Evolutionary conservation across 2,888 invertebrate species (phyloP).

Genomic region (Eupithecia vulgata): DNA sequence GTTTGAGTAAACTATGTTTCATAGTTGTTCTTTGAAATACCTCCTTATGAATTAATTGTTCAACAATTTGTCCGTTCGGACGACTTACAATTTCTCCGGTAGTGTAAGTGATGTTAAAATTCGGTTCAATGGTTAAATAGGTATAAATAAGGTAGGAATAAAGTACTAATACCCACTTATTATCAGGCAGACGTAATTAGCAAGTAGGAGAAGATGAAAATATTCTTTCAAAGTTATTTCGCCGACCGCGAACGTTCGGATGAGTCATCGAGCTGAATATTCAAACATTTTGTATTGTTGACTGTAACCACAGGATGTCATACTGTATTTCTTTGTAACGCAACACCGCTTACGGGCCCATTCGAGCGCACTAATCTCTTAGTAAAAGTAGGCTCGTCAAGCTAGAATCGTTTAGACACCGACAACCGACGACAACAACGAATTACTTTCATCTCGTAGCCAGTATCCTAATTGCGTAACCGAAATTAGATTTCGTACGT

Average conservation of each 20-base stretch:
- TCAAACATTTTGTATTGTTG: constrained; percentile 8
- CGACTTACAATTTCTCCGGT: not conserved
- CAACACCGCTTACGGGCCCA: constrained; percentile 31
- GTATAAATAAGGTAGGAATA: too few relatives aligned
- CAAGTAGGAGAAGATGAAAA: not conserved
- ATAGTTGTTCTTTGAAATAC: too few relatives aligned
- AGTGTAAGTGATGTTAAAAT: not conserved
- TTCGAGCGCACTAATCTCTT: constrained; percentile 37
- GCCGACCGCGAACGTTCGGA: not conserved
- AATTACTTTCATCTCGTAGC: constrained; percentile 62
- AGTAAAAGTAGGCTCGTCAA: constrained; percentile 37
- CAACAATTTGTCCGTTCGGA: too few relatives aligned
- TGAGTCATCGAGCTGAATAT: constrained; percentile 18
- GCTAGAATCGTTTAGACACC: constrained; percentile 39
- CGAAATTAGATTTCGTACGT: constrained; percentile 70
- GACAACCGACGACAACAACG: constrained; percentile 52
- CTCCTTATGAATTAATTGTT: too few relatives aligned
- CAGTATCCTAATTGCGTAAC: constrained; percentile 66
- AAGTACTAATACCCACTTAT: not conserved
- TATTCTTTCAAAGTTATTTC: constrained; percentile 4
- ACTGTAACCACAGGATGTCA: constrained; percentile 23
- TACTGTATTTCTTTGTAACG: constrained; percentile 26
- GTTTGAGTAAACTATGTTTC: too few relatives aligned
- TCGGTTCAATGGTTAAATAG: not conserved
- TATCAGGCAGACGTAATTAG: not conserved